Evolutionary conservation across 2,113 vertebrate species (phyloP).

Genomic region (Cyprinodon variegatus): DNA sequence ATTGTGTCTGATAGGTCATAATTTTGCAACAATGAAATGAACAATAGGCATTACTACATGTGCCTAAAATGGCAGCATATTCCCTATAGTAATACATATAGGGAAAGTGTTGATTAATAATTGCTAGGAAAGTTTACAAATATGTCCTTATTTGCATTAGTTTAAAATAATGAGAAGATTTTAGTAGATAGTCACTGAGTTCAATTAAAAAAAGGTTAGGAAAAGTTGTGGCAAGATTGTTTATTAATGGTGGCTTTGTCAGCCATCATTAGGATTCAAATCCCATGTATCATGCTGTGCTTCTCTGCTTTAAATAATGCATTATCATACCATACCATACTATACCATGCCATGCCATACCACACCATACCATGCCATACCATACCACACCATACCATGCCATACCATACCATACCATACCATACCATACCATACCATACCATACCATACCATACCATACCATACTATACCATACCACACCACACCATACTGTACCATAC

Average conservation of each 20-base stretch:
- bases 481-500: too few species aligned
- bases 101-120: neutral
- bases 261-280: neutral
- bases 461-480: too few species aligned
- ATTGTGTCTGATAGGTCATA: neutral
- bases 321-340: too few species aligned
- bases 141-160: neutral
- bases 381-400: too few species aligned
- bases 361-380: too few species aligned
- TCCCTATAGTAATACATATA: neutral
- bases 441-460: too few species aligned
- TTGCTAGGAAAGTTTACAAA: neutral
- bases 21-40: neutral
- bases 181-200: neutral
- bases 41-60: neutral
- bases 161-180: neutral
- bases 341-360: too few species aligned
- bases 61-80: neutral
- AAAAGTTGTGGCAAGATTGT: too few species aligned
- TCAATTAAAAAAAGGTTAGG: neutral
- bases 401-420: too few species aligned
- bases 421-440: too few species aligned
- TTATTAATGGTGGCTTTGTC: neutral
- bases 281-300: too few species aligned
- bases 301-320: too few species aligned